Conservation (phyloP, 2,888 invertebrate species). For the Cataglyphis cursor region DNA sequence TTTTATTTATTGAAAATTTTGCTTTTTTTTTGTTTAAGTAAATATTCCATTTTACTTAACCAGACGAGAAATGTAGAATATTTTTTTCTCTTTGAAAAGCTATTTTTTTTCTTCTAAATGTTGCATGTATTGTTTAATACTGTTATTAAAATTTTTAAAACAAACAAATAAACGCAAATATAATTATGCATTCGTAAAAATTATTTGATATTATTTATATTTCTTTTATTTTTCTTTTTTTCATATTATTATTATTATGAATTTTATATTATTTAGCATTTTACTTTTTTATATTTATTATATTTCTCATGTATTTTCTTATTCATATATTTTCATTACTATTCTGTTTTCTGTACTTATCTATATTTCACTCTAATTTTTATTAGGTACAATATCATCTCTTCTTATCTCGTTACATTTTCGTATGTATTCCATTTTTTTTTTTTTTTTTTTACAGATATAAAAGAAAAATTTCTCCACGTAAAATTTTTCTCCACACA, state of each 20-base stretch:
- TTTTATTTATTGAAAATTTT: conserved; percentile 8
- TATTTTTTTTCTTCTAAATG: not conserved
- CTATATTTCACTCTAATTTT: not conserved
- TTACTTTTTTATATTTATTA: not conserved
- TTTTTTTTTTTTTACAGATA: conserved; percentile 13
- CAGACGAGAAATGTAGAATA: not conserved
- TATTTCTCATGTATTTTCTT: not conserved
- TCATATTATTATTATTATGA: not conserved
- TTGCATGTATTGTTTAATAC: not conserved
- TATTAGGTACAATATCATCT: not conserved
- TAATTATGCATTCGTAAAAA: not conserved
- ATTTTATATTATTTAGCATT: not conserved
- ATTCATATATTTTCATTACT: not conserved
- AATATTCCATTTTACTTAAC: not conserved
- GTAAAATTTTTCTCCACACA: not conserved
- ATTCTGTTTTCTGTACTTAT: not conserved
- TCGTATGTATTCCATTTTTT: not conserved
- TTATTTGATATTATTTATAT: not conserved
- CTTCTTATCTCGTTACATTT: not conserved
- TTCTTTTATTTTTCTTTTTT: not conserved
- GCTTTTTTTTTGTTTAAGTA: not conserved
- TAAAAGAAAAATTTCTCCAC: not conserved
- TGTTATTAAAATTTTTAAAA: not conserved
- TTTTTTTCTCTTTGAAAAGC: not conserved
- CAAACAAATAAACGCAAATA: not conserved